Percentiles rank a stretch among this genome's conserved stretches.
Evolutionary conservation across 2,113 vertebrate species (phyloP).

Genomic region (Proterorhinus semilunaris): DNA sequence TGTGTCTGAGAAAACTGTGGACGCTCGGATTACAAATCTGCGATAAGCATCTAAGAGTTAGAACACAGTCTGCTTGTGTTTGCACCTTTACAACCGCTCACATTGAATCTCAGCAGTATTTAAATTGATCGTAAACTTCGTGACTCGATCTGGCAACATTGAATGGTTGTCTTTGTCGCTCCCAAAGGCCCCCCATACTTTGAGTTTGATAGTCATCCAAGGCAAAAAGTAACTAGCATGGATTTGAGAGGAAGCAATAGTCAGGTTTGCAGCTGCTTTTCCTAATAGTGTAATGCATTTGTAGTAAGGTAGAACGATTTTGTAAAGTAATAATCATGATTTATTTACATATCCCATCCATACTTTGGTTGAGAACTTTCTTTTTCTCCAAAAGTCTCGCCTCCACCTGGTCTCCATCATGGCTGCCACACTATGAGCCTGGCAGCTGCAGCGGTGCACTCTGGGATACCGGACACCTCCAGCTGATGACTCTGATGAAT

Average conservation of each 20-base stretch:
- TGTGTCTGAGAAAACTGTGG: constrained; percentile 33
- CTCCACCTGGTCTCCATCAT: constrained; percentile 79
- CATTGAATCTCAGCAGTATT: constrained; percentile 1
- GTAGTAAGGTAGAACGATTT: no score
- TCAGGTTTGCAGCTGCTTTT: no score
- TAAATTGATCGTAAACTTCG: not conserved
- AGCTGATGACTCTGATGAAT: constrained; percentile 78
- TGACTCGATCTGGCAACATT: not conserved
- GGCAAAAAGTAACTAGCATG: no score
- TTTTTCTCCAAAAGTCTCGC: not conserved
- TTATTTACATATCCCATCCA: not conserved
- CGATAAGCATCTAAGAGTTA: constrained; percentile 47
- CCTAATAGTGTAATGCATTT: no score
- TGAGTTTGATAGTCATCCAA: not conserved
- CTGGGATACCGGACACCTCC: constrained; percentile 74
- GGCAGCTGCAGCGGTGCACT: constrained; percentile 71
- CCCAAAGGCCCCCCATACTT: not conserved
- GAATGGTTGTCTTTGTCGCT: not conserved
- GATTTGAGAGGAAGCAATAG: no score
- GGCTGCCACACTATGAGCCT: constrained; percentile 48
- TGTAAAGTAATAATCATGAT: not conserved
- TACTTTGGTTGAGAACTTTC: not conserved
- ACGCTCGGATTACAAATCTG: constrained; percentile 38
- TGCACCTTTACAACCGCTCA: not conserved
- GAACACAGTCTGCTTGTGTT: constrained; percentile 24